phyloP scores from a whole-genome alignment of 2,797 vertebrate species.

The Pelochelys cantorii region DNA sequence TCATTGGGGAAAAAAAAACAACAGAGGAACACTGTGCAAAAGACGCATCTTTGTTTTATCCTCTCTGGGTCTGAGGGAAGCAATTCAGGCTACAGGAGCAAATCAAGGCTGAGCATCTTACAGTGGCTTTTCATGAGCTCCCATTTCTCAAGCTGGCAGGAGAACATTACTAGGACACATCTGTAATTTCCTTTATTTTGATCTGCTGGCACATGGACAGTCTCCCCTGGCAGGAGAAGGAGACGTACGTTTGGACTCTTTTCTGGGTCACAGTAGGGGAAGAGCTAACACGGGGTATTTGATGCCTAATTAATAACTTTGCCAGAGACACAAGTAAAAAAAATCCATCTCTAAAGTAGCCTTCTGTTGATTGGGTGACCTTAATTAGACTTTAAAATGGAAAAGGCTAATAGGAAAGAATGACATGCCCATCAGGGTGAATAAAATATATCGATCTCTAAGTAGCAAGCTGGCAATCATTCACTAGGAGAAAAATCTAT shows the following conservation, averaged over 20 bases:
- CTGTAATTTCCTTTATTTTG: not conserved
- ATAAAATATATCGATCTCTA: slow-evolving; percentile 63
- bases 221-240: not conserved
- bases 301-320: not conserved
- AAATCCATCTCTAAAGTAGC: slow-evolving; percentile 12
- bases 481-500: slow-evolving; percentile 22
- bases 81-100: fast-evolving
- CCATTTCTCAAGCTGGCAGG: not conserved
- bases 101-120: fast-evolving
- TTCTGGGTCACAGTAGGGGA: not conserved
- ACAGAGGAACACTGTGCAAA: fast-evolving
- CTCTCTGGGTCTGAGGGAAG: not conserved
- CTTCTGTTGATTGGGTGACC: slow-evolving; percentile 39
- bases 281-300: not conserved
- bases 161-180: fast-evolving
- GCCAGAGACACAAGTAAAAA: slow-evolving; percentile 30
- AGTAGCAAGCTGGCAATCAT: slow-evolving; percentile 15
- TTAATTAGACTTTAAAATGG: slow-evolving; percentile 70
- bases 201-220: not conserved
- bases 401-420: slow-evolving; percentile 50
- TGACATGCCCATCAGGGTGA: slow-evolving; percentile 58
- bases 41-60: not conserved
- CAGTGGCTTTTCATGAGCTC: not conserved
- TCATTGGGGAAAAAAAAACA: fast-evolving
- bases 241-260: not conserved